Evolutionary conservation across 2,888 invertebrate species (phyloP).

Genomic region (Adelphocoris suturalis): DNA sequence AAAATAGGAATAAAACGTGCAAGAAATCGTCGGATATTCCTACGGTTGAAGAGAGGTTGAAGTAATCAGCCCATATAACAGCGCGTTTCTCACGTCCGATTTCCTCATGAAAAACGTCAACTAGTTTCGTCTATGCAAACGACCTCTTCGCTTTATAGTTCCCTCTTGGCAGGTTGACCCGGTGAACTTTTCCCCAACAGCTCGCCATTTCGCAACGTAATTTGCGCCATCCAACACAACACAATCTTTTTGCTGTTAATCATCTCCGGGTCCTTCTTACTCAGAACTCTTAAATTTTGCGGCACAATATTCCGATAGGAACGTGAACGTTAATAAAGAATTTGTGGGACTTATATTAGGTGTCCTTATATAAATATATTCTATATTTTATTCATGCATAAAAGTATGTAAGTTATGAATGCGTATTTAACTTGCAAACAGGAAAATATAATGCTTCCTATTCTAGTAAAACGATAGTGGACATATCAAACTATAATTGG

Average conservation of each 20-base stretch:
- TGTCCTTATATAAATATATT: no score
- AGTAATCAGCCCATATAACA: background rate
- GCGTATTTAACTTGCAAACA: no score
- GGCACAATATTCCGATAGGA: no score
- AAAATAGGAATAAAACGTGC: background rate
- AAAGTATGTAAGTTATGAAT: no score
- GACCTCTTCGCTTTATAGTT: background rate
- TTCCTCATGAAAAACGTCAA: background rate
- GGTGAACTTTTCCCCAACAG: conserved; percentile 11
- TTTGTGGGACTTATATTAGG: no score
- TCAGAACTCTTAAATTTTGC: no score
- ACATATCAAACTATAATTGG: no score
- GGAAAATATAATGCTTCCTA: no score
- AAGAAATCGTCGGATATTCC: no score
- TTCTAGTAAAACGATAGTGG: no score
- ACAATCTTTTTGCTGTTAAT: background rate
- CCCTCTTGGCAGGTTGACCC: conserved; percentile 26
- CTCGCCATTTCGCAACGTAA: background rate
- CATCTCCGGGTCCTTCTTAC: background rate
- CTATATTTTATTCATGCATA: no score
- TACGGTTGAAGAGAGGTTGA: background rate
- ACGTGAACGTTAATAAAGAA: no score
- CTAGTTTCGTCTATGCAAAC: conserved; percentile 22
- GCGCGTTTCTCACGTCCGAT: background rate
- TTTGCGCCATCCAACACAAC: background rate